A percentile compares a stretch with the other conserved stretches of the same genome.
phyloP scores from a whole-genome alignment of 2,113 vertebrate genomes.

The Corythornis vintsioides region DNA sequence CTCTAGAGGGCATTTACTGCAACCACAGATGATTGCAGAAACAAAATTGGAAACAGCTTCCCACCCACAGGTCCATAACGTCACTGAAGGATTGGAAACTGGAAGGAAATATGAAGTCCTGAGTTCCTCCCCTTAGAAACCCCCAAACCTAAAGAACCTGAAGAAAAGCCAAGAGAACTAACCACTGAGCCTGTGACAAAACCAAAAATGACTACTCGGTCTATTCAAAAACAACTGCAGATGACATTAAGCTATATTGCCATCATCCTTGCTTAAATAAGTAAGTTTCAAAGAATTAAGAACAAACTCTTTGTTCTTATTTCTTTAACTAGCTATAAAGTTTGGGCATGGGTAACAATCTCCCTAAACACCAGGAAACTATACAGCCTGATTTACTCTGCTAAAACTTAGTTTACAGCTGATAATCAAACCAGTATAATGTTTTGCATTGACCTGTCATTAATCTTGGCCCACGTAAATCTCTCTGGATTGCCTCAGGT shows the following conservation, averaged over 20 bases:
- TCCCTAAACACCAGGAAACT: not conserved
- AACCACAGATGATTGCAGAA: constrained; percentile 1
- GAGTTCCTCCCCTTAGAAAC: not conserved
- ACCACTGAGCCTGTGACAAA: not conserved
- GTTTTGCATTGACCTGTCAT: not conserved
- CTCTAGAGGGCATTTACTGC: not conserved
- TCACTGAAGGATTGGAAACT: not conserved
- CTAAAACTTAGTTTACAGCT: not conserved
- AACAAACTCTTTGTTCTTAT: not conserved
- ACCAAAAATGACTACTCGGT: not conserved
- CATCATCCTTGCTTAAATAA: not conserved
- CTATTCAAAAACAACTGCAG: not conserved
- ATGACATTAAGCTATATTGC: not conserved
- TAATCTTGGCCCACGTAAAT: not conserved
- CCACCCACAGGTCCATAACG: accelerated
- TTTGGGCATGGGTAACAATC: not conserved
- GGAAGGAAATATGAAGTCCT: not conserved
- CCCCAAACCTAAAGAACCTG: not conserved
- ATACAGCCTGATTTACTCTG: not conserved
- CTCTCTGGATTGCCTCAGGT: not conserved
- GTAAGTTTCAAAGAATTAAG: not conserved
- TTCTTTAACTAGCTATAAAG: not conserved
- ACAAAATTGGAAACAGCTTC: constrained; percentile 25
- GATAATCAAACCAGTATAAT: not conserved
- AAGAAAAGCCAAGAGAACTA: not conserved